Evolutionary conservation across 2,888 invertebrate species (phyloP), one percentile per base, ranked within the genome.

Genomic region (Rotaria sp.): DNA sequence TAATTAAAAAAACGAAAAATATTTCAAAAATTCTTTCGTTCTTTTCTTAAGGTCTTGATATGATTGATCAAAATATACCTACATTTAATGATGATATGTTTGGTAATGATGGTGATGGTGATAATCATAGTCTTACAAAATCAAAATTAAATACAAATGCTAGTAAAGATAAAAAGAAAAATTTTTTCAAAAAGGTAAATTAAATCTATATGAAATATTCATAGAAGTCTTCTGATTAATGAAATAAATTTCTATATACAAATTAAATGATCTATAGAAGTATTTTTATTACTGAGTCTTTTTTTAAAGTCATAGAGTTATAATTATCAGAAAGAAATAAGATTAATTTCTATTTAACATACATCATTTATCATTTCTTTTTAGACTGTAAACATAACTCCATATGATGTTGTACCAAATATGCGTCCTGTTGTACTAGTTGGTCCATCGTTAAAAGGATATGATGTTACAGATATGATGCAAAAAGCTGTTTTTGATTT

Each of bases 401-500:
- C 99, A 24, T 99, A 99, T 92, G 99, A 99, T 93, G 99, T 99
- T 90, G 99, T 99, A 92, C 99, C 99, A 90, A 97, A 97, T 90
- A 99, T 99, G 98, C 94, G 99, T 91, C 99, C 99, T 86, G 97
- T 99, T 88, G 97, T 99, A 88, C 93, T 99, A 89, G 97, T 99
- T 89, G 99, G 99, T 88, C 99, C 99, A 88, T 97, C 97, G 88
- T 94, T 99, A 90, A 99, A 99, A 92, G 98, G 98, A 88, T 99
- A 99, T 93, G 97, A 99, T 93, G 98, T 99, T 90, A 99, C 99
- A 86, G 99, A 99, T 92, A 99, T 99, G 99, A 99, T 99, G 98
- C 99, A 99, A 92, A 99, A 99, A 93, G 99, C 99, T 88, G 94
- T 99, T 89, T 99, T 99, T 92, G 99, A 99, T 93, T 99, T 95